Base-by-base conservation (phyloP, 2,888 invertebrate species). In the Cerceris rybyensis region DNA sequence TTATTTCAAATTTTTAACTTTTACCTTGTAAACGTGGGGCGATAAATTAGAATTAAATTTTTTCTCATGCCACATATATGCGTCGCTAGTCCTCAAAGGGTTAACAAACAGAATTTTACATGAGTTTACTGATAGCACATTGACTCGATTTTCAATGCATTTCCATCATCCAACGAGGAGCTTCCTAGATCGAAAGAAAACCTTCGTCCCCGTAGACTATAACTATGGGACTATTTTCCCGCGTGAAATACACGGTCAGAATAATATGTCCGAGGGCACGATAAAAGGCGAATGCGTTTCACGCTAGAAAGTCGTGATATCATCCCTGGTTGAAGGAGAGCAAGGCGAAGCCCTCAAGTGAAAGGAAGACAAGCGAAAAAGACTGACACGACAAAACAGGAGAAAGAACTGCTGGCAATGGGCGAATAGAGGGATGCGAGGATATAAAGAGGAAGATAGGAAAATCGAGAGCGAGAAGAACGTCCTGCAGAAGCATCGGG, bases 401-500 rank as follows among this genome's bases (percentile, higher is more conserved):
- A 28, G 28, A 28, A 28, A 28, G 28, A 28, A 28, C 28, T 28
- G 28, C 28, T 4, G 28, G 28, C 28, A 28, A 4, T 1, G 46
- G 46, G 11, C 9, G 46, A 11, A 8, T 11, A 46, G 46, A 46
- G 46, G 8, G 46, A 46, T 2, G 46, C 8, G 9, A 46, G 46
- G 11, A 11, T 1, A 46, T 8, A 46, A 8, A 46, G 9, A 46
- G 46, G 11, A 11, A 46, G 11, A 46, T 11, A 11, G 9, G 46
- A 8, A 46, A 11, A 46, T 46, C 46, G 46, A 46, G 46, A 11
- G 6, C 9, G 46, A 46, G 46, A 5, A 46, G 46, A 11, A 11
- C 54, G 70, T 52, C 52, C 52, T n/a, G 52, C 52, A 14, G 52
- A n/a, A 65, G 71, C 63, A n/a, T 59, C 63, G 55, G 55, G 52